Base-by-base conservation (phyloP, 2,797 vertebrate species). In the Cyprinella venusta region DNA sequence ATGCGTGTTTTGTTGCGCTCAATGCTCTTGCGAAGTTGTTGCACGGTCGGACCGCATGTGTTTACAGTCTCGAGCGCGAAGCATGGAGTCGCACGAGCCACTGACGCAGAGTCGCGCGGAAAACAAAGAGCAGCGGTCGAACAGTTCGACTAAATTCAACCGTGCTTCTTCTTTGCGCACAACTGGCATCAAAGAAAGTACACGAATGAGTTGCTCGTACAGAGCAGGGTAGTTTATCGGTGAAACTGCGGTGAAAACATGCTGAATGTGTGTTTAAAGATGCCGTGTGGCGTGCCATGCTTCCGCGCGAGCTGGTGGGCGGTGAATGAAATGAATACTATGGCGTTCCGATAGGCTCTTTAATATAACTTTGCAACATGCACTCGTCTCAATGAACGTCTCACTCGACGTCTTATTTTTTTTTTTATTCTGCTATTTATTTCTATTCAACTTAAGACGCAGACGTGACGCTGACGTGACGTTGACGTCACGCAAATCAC, bases 211-310 rank as follows among this genome's bases (percentile, higher is more conserved):
- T 45, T 54, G 8, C 7, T 54, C 48, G 36, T 0, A 8, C 0
- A 80, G n/a, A 30, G 7, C 8, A 13, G 7, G 5, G 12, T 61
- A 36, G 72, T 68, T 36, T 68, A 30, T 54, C 26, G 52, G 21
- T 54, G 40, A 61, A 84, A 75, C 48, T 75, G 84, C 56, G 18
- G 50, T 26, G 69, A 76, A 87, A 87, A 82, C 33, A 30, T n/a
- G 91, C 83, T 88, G 91, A 94, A 94, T 91, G 92, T 76, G 92
- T 85, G 91, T 92, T 92, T 91, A 92, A 91, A 91, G 90, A 92
- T 88, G 90, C 92, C 91, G 81, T 77, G 78, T 78, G 92, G 92
- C 93, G 92, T 93, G 91, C 92, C 93, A 67, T 84, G 74, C 45
- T 75, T 79, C 80, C 59, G 92, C 87, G 88, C 71, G 70, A 81